phyloP scores from a whole-genome alignment of 2,113 vertebrate genomes.

The Petromus typicus region DNA sequence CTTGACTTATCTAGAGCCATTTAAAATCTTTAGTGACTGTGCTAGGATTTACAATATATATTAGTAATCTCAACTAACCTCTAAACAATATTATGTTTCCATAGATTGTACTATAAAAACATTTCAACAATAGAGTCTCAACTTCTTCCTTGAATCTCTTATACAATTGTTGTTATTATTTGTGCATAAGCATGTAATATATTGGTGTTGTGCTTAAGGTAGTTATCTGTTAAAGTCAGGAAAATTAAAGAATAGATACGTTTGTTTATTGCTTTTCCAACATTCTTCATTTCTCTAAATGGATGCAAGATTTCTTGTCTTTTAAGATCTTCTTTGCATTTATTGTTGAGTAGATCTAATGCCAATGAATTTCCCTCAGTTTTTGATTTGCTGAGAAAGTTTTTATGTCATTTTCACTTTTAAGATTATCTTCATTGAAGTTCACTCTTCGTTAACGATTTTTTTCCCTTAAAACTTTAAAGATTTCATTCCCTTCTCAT shows the following conservation, averaged over 20 bases:
- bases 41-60: not conserved
- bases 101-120: not conserved
- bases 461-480: not conserved
- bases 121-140: not conserved
- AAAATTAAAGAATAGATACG: not conserved
- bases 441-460: not conserved
- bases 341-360: not conserved
- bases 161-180: not conserved
- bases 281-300: not conserved
- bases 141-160: not conserved
- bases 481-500: not conserved
- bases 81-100: not conserved
- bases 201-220: not conserved
- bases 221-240: not conserved
- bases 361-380: not conserved
- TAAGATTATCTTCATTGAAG: not conserved
- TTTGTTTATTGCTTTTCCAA: not conserved
- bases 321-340: not conserved
- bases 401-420: not conserved
- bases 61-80: not conserved
- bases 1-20: not conserved
- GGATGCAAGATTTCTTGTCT: not conserved
- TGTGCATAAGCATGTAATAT: not conserved
- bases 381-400: not conserved
- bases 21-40: not conserved